phyloP scores from a whole-genome alignment of 2,888 invertebrate genomes.

The Tanypteryx hageni region DNA sequence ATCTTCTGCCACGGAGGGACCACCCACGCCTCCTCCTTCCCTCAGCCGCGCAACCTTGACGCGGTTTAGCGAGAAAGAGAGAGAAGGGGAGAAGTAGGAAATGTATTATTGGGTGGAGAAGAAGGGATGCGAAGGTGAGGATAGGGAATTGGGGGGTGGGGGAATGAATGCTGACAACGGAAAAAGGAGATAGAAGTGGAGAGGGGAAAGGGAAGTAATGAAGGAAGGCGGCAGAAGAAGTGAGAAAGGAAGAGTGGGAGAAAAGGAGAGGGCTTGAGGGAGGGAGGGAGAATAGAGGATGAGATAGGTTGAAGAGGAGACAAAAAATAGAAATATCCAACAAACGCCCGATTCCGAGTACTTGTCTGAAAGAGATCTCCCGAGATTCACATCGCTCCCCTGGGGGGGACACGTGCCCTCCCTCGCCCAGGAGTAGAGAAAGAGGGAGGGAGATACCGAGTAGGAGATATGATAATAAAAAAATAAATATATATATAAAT shows the following conservation, averaged over 20 bases:
- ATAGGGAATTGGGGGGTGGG: not conserved
- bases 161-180: not conserved
- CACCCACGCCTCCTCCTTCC: too few species aligned
- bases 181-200: too few species aligned
- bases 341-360: not conserved
- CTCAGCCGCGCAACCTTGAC: too few species aligned
- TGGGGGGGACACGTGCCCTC: not conserved
- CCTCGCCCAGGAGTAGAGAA: not conserved
- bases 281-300: not conserved
- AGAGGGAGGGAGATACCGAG: too few species aligned
- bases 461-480: not conserved
- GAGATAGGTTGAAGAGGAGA: not conserved
- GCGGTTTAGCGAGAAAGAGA: too few species aligned
- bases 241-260: too few species aligned
- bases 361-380: too few species aligned
- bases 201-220: not conserved
- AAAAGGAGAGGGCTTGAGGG: not conserved
- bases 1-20: too few species aligned
- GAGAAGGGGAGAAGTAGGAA: too few species aligned
- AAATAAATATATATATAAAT: constrained; percentile 1
- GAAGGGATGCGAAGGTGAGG: too few species aligned
- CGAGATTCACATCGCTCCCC: constrained; percentile 6
- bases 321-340: not conserved
- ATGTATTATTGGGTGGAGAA: too few species aligned
- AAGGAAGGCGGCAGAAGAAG: not conserved